These are phyloP conservation scores for Automeris io DNA, from an alignment of 2,888 invertebrate genomes.

Conservation along the genomic window DNA sequence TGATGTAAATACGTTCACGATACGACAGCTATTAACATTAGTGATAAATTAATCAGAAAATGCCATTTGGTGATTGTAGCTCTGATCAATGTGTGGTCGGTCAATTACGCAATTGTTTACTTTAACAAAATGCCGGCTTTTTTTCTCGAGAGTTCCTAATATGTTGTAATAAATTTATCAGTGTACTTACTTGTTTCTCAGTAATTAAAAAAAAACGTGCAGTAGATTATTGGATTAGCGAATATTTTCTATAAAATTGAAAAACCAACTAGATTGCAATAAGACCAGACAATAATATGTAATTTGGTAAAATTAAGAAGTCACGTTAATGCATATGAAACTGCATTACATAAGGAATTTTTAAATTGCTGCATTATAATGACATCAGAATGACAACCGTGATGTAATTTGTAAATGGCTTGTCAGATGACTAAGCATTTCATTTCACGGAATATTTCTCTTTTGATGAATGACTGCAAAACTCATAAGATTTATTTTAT, in stretches of 20 bases:
- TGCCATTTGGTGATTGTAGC: not conserved
- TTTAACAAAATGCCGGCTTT: slow-evolving; percentile 19
- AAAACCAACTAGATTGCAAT: not conserved
- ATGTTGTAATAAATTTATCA: slow-evolving; percentile 1
- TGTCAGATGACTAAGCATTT: slow-evolving; percentile 35
- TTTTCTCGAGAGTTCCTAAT: slow-evolving; percentile 12
- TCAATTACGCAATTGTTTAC: slow-evolving; percentile 16
- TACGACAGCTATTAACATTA: not conserved
- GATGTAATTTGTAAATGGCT: slow-evolving; percentile 13
- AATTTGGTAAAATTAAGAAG: not conserved
- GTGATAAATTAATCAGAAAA: not conserved
- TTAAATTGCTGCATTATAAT: slow-evolving; percentile 23
- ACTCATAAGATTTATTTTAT: too few relatives aligned
- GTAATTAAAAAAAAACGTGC: not conserved
- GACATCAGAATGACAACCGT: slow-evolving; percentile 12
- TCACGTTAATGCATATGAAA: too few relatives aligned
- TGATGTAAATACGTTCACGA: slow-evolving; percentile 1
- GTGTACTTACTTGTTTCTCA: slow-evolving; percentile 18
- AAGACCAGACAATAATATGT: not conserved
- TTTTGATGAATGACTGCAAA: too few relatives aligned
- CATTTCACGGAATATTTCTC: slow-evolving; percentile 18
- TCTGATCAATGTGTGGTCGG: not conserved
- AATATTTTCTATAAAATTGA: not conserved
- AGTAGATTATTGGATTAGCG: slow-evolving; percentile 1
- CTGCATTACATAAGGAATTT: slow-evolving; percentile 9